Evolutionary conservation across 1,140 invertebrate genomes (phyloP).

Genomic region (Dreissena polymorpha): DNA sequence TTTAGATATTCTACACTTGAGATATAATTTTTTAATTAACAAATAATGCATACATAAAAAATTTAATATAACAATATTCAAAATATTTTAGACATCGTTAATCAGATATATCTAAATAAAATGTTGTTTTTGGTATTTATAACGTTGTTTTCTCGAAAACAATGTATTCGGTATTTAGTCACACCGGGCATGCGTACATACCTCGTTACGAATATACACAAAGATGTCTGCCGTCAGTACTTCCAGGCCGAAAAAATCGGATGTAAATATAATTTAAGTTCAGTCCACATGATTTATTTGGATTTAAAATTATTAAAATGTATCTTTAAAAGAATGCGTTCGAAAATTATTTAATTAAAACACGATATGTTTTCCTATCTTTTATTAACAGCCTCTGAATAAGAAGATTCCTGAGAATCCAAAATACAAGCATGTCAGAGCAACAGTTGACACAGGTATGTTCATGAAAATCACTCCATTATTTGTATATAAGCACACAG

Average conservation of each 20-base stretch:
- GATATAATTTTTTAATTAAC: too few relatives aligned
- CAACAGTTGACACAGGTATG: slow-evolving; percentile 78
- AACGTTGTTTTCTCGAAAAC: too few relatives aligned
- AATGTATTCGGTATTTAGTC: too few relatives aligned
- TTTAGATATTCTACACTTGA: too few relatives aligned
- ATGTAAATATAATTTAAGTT: slow-evolving; percentile 52
- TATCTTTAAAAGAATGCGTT: too few relatives aligned
- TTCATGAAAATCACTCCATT: too few relatives aligned
- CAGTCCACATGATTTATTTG: background rate
- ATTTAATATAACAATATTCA: too few relatives aligned
- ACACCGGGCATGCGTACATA: slow-evolving; percentile 57
- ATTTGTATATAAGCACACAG: too few relatives aligned
- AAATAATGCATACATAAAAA: too few relatives aligned
- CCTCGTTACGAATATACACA: slow-evolving; percentile 62
- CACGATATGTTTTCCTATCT: background rate
- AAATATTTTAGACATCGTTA: too few relatives aligned
- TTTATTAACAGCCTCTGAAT: slow-evolving; percentile 72
- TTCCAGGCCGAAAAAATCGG: slow-evolving; percentile 56
- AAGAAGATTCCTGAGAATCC: slow-evolving; percentile 78
- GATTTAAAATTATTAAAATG: background rate
- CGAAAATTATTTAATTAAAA: background rate
- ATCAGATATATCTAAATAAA: too few relatives aligned
- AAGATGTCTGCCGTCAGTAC: slow-evolving; percentile 66
- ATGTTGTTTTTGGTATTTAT: too few relatives aligned
- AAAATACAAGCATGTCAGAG: slow-evolving; percentile 78